phyloP scores from a whole-genome alignment of 2,113 vertebrate genomes.

The Leiothrix lutea region DNA sequence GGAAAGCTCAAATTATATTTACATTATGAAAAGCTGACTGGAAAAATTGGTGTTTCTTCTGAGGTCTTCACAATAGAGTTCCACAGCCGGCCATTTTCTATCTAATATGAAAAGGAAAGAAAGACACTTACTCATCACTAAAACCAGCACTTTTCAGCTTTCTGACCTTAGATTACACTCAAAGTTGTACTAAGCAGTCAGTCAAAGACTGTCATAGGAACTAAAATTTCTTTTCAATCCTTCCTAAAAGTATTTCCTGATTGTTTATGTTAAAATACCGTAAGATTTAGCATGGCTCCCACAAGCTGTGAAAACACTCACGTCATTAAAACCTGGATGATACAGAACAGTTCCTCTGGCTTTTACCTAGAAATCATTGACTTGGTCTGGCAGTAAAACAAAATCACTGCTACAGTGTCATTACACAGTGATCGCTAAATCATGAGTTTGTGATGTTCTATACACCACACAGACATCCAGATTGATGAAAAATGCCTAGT shows the following conservation, averaged over 20 bases:
- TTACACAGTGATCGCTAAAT: neutral
- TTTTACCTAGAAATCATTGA: neutral
- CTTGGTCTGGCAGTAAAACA: neutral
- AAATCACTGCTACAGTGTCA: neutral
- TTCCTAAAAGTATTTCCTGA: neutral
- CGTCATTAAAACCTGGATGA: neutral
- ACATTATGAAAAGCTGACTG: constrained; percentile 83
- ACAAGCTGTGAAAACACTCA: neutral
- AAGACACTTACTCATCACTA: constrained; percentile 46
- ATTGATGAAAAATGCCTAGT: neutral
- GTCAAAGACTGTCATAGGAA: neutral
- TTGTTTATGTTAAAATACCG: neutral
- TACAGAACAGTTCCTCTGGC: neutral
- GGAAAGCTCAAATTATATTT: constrained; percentile 74
- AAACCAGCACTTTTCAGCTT: constrained; percentile 7
- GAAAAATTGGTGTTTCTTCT: constrained; percentile 42
- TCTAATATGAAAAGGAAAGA: constrained; percentile 72
- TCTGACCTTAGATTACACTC: neutral
- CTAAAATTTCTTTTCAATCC: neutral
- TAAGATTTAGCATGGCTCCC: neutral
- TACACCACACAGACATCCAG: neutral
- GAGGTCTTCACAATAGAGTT: constrained; percentile 70
- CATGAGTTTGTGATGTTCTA: neutral
- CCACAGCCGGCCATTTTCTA: constrained; percentile 77
- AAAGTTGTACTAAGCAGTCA: neutral